Base-by-base conservation (phyloP, 2,888 invertebrate species). In the Cryptus armator region DNA sequence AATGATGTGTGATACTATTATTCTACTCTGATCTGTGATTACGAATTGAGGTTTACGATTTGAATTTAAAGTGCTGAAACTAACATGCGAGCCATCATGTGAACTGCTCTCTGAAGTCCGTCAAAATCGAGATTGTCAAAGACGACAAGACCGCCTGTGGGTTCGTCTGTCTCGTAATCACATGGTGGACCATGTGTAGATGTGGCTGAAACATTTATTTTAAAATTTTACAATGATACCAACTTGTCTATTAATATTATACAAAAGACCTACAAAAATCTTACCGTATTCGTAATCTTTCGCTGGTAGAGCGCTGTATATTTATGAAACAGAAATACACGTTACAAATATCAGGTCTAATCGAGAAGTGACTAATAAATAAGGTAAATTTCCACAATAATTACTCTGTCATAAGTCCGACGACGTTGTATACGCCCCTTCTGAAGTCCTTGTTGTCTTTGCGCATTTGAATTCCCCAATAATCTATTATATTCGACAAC, bases 351-450 rank as follows among this genome's bases (percentile, higher is more conserved):
- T 16, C 16, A 19, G 2, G 9, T 53, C 16, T 3, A 19, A 7
- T 53, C 9, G 37, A 53, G 7, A 16, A 53, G n/a, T 53, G 16
- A 5, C 51, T 7, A 6, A 6, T 4, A 37, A 37, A 37, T 2
- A 51, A 51, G 16, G 16, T 51, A 19, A 51, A 16, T 9, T 14
- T 1, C 6, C 37, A 37, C 37, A 2, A 53, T 53, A 2, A n/a
- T 53, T 53, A 53, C 53, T 53, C 53, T 53, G 19, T 53, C 53
- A 53, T 53, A 16, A 53, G 53, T 53, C 19, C 53, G 19, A 53
- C 53, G 19, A 53, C 16, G 53, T 53, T 53, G 53, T 19, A 53
- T 16, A 9, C 53, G 9, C 53, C 53, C 2, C 53, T 53, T 16
- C 53, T 53, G 53, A 53, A 53, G 9, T 53, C 53, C 16, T 53